phyloP scores from a whole-genome alignment of 2,888 invertebrate species.

The Melipona beecheii region DNA sequence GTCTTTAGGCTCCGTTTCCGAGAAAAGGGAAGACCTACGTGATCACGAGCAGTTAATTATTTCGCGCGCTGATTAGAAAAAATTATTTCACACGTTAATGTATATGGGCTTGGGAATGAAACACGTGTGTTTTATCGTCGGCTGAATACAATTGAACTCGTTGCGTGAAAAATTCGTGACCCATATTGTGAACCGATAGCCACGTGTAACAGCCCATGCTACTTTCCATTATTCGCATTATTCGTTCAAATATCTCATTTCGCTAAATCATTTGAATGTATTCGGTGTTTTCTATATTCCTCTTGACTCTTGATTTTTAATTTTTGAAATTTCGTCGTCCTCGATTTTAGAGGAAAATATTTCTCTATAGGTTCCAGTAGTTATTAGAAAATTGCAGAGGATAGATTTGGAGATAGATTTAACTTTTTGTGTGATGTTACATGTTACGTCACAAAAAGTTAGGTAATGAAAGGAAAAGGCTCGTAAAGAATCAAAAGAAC shows the following conservation, averaged over 20 bases:
- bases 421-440: not conserved
- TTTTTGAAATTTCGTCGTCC: not conserved
- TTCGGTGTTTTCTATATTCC: not conserved
- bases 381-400: not conserved
- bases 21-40: conserved; percentile 43
- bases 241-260: not conserved
- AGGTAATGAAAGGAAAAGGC: not conserved
- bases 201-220: not conserved
- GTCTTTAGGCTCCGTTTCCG: conserved; percentile 24
- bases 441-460: not conserved
- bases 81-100: not conserved
- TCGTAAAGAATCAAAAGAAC: not conserved
- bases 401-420: too few species aligned
- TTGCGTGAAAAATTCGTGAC: conserved; percentile 25
- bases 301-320: not conserved
- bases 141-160: conserved; percentile 18
- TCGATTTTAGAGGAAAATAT: not conserved
- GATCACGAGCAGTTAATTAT: conserved; percentile 30
- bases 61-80: not conserved
- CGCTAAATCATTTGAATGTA: not conserved
- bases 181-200: conserved; percentile 30
- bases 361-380: not conserved
- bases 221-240: not conserved
- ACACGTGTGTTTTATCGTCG: not conserved
- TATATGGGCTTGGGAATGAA: not conserved